phyloP scores from a whole-genome alignment of 2,797 vertebrate genomes.

The Ptychobarbus kaznakovi region DNA sequence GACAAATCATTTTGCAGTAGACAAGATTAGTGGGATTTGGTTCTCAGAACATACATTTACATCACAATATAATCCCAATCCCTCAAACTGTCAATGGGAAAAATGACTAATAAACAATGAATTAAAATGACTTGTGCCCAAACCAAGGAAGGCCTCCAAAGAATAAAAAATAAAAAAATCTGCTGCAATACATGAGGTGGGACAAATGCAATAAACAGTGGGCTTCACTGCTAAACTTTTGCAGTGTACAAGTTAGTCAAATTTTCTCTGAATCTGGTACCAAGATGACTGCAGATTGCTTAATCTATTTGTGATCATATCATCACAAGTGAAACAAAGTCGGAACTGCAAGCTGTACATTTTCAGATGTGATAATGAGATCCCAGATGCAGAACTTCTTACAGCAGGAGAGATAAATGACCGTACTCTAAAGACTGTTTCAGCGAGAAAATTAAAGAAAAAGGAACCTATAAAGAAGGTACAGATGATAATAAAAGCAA shows the following conservation, averaged over 20 bases:
- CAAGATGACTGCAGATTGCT: slow-evolving; percentile 34
- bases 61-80: slow-evolving; percentile 11
- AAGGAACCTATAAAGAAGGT: slow-evolving; percentile 45
- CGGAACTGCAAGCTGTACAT: slow-evolving; percentile 9
- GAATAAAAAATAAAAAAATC: neutral
- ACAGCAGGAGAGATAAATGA: slow-evolving; percentile 36
- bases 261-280: slow-evolving; percentile 5
- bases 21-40: neutral
- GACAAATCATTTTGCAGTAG: slow-evolving; percentile 36
- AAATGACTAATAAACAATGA: neutral
- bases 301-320: slow-evolving; percentile 53
- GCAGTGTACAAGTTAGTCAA: neutral
- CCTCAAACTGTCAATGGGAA: neutral
- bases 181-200: neutral
- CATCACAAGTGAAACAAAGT: slow-evolving; percentile 46
- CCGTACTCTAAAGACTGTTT: slow-evolving; percentile 3
- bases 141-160: neutral
- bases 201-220: neutral
- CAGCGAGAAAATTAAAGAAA: slow-evolving; percentile 40
- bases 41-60: slow-evolving; percentile 12
- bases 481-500: slow-evolving; percentile 41
- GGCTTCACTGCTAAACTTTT: neutral
- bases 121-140: neutral
- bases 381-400: slow-evolving; percentile 40
- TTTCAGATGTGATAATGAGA: slow-evolving; percentile 51